phyloP scores from a whole-genome alignment of 30 jellyfish, hydroid and myxozoan species.

The Turritopsis rubra region DNA sequence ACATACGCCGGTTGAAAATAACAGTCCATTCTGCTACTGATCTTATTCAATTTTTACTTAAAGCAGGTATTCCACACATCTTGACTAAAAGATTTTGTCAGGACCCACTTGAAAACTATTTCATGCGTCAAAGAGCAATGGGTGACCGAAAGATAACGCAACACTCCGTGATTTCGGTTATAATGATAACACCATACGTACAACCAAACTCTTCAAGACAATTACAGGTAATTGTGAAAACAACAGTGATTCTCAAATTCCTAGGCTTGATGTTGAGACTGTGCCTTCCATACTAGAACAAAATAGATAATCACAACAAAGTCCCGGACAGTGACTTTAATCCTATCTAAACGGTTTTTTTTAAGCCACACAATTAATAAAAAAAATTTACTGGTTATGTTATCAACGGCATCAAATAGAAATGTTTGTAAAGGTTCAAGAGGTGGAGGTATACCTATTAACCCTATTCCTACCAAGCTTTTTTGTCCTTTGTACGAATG shows the following conservation, averaged over 20 bases:
- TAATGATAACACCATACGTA: conserved; percentile 43
- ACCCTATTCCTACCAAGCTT: no score
- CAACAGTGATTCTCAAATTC: no score
- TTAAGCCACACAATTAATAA: no score
- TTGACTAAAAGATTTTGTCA: conserved; percentile 46
- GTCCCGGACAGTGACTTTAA: no score
- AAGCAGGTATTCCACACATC: conserved; percentile 40
- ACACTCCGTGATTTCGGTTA: conserved; percentile 55
- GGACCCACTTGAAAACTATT: conserved; percentile 48
- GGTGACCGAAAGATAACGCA: conserved; percentile 47
- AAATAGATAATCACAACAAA: not conserved
- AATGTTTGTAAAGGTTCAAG: no score
- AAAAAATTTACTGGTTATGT: no score
- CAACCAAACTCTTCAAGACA: conserved; percentile 44
- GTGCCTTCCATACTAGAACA: not conserved
- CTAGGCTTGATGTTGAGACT: not conserved
- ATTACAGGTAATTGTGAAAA: conserved; percentile 43
- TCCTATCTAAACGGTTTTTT: no score
- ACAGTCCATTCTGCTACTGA: conserved; percentile 28
- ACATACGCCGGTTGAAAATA: conserved; percentile 39
- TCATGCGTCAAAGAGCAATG: conserved; percentile 36
- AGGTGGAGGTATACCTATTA: no score
- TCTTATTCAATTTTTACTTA: conserved; percentile 13
- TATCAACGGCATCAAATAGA: no score
- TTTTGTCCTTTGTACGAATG: no score